Base-by-base conservation (phyloP, 2,888 invertebrate species). In the Tribolium freemani region DNA sequence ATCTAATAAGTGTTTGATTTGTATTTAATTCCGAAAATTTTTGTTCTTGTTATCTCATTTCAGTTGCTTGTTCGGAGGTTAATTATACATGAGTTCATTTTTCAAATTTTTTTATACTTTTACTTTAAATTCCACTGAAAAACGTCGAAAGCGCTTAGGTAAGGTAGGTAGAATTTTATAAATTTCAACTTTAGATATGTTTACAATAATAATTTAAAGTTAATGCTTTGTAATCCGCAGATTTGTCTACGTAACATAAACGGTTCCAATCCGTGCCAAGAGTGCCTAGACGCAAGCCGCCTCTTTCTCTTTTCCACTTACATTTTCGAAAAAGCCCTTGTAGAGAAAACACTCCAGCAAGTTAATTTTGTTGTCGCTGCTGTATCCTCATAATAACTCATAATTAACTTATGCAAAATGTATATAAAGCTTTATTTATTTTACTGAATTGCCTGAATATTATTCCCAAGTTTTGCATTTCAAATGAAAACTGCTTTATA, bases 391-490 rank as follows among this genome's bases (percentile, higher is more conserved):
- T 81, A 82, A 82, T 83, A 83, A 83, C 81, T 83, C 83, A 83
- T 83, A 84, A 84, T 83, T 83, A 83, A 83, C 82, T 83, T 83
- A 82, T 83, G 83, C 80, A 83, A 82, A 79, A 79, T 60, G 58
- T 71, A 72, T 67, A 72, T 72, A 73, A 77, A 75, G 73, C 76
- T 72, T 75, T 75, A 77, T 77, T 76, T 77, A 77, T 77, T 77
- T 76, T 73, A 64, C 66, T 73, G 72, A 77, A 76, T 74, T 50
- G 71, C 66, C 56, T 30, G 74, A 74, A 74, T 69, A 74, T 67
- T 63, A 70, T 75, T 75, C 69, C 70, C 68, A 71, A 69, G 77
- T 77, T 77, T 77, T 76, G 77, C 77, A 77, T 77, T 76, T 76
- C 74, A 77, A 77, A 73, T 75, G 74, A 73, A 76, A 72, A 71